Evolutionary conservation across 2,888 invertebrate species (phyloP).

Genomic region (Orthonevra nobilis): DNA sequence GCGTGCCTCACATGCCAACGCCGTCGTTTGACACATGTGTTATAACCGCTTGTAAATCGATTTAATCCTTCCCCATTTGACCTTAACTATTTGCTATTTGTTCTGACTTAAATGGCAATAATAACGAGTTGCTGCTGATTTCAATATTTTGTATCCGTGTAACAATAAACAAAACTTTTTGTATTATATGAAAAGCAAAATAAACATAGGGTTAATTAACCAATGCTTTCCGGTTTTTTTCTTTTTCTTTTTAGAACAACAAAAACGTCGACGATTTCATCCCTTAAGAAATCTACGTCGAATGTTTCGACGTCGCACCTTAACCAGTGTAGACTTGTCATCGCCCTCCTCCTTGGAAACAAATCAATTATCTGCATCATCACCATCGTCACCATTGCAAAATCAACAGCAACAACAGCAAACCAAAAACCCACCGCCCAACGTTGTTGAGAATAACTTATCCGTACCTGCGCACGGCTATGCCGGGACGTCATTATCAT

Average conservation of each 20-base stretch:
- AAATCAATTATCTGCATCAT: conserved; percentile 73
- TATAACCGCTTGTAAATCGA: too few species aligned
- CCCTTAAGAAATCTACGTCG: conserved; percentile 79
- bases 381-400: conserved; percentile 76
- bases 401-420: conserved; percentile 73
- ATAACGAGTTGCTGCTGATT: too few species aligned
- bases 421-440: conserved; percentile 61
- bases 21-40: too few species aligned
- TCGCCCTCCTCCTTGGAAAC: conserved; percentile 54
- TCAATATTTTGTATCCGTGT: too few species aligned
- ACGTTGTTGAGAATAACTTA: conserved; percentile 62
- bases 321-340: conserved; percentile 74
- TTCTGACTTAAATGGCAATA: too few species aligned
- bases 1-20: too few species aligned
- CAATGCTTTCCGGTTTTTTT: conserved; percentile 10
- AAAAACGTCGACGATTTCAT: conserved; percentile 79
- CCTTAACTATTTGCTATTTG: too few species aligned
- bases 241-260: conserved; percentile 75
- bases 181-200: too few species aligned
- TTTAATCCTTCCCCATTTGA: too few species aligned
- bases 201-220: conserved; percentile 6
- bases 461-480: conserved; percentile 68
- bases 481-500: conserved; percentile 60
- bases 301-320: conserved; percentile 79
- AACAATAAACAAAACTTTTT: too few species aligned